A percentile compares a stretch with the other conserved stretches of the same genome.
These are phyloP conservation scores for Chalcosyrphus nemorum DNA, from an alignment of 2,888 invertebrate species.

Conservation along the genomic window DNA sequence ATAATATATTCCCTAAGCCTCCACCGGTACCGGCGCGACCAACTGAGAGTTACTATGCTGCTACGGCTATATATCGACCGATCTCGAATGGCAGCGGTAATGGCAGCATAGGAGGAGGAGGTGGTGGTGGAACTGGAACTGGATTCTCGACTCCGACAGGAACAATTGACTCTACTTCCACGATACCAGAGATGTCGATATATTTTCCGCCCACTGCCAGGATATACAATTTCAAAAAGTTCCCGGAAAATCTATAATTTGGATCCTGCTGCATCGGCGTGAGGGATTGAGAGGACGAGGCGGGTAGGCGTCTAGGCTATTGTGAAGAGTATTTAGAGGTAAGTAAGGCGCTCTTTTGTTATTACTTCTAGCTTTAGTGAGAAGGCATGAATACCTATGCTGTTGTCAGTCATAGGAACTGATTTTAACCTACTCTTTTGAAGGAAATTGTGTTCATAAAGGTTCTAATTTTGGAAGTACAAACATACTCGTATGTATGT, in stretches of 20 bases:
- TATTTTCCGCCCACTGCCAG: constrained; percentile 80
- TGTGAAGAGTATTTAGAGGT: constrained; percentile 60
- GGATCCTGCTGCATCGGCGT: constrained; percentile 50
- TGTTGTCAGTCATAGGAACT: no score
- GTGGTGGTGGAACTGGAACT: no score
- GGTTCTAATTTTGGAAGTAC: no score
- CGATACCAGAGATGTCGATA: constrained; percentile 80
- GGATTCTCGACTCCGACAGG: constrained; percentile 74
- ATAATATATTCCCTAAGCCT: constrained; percentile 85
- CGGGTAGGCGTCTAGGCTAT: constrained; percentile 61
- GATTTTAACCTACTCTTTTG: no score
- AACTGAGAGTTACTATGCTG: constrained; percentile 88
- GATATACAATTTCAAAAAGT: constrained; percentile 81
- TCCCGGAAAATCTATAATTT: constrained; percentile 82
- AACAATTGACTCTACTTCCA: constrained; percentile 81
- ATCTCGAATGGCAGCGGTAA: constrained; percentile 80
- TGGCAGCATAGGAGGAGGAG: constrained; percentile 74
- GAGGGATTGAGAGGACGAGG: constrained; percentile 40
- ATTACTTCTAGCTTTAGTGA: not conserved
- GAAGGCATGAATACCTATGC: not conserved
- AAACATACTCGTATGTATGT: no score
- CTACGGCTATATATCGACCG: constrained; percentile 85
- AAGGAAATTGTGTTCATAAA: no score
- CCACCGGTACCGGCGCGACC: constrained; percentile 88
- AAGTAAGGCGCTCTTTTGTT: not conserved